phyloP scores from a whole-genome alignment of 2,797 vertebrate species.

The Manis pentadactyla region DNA sequence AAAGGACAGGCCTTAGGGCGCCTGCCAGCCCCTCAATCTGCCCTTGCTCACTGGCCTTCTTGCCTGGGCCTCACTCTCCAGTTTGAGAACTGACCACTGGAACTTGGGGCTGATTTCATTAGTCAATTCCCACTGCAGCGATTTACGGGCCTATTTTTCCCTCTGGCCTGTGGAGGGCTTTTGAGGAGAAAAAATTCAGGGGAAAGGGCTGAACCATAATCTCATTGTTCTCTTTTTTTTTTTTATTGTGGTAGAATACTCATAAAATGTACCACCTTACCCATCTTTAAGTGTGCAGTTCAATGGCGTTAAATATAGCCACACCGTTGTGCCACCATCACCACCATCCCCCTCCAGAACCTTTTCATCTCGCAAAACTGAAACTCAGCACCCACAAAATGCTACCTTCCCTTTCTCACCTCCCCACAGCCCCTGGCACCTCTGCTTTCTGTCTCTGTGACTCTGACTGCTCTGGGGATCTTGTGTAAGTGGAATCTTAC shows the following conservation, averaged over 20 bases:
- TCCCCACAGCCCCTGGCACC: not conserved
- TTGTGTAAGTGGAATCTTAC: accelerated
- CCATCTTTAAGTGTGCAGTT: accelerated
- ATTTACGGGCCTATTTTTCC: not conserved
- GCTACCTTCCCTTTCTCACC: accelerated
- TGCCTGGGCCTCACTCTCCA: not conserved
- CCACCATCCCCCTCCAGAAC: accelerated
- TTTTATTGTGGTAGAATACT: not conserved
- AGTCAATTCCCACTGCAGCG: not conserved
- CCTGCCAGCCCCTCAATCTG: accelerated
- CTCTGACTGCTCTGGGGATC: accelerated
- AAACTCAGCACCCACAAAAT: not conserved
- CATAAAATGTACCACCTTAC: not conserved
- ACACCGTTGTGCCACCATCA: accelerated
- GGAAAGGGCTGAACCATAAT: not conserved
- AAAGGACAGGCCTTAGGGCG: not conserved
- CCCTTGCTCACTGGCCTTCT: accelerated
- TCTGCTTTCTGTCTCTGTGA: not conserved
- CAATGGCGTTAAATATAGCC: accelerated
- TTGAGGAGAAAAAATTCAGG: not conserved
- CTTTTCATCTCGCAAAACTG: not conserved
- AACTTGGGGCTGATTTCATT: not conserved
- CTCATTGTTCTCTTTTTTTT: not conserved
- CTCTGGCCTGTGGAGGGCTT: not conserved
- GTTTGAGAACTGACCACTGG: not conserved